phyloP scores from a whole-genome alignment of 2,888 invertebrate species.

The Erebia epiphron region DNA sequence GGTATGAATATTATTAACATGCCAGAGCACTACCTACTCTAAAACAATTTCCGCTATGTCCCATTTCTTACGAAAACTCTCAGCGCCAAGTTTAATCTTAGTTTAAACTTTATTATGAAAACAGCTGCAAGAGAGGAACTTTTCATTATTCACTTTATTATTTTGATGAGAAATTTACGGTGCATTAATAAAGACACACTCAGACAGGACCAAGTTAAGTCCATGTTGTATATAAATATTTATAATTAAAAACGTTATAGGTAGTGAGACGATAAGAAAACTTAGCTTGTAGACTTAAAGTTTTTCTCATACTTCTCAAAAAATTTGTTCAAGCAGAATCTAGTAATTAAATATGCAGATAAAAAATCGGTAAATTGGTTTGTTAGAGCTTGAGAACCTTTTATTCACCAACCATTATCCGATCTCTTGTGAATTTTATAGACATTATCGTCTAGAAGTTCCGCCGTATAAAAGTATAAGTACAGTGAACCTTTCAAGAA shows the following conservation, averaged over 20 bases:
- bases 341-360: too few species aligned
- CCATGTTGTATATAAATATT: not conserved
- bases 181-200: not conserved
- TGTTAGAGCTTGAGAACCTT: too few species aligned
- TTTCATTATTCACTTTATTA: conserved; percentile 7
- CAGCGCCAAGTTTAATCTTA: conserved; percentile 21
- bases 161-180: conserved; percentile 3
- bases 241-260: too few species aligned
- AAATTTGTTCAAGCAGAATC: too few species aligned
- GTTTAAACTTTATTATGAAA: conserved; percentile 28
- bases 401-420: too few species aligned
- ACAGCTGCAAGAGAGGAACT: conserved; percentile 9
- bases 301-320: too few species aligned
- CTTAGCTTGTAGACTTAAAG: too few species aligned
- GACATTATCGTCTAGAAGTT: not conserved
- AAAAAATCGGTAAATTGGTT: too few species aligned
- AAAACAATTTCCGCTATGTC: conserved; percentile 28
- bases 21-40: conserved; percentile 4
- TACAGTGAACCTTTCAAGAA: not conserved
- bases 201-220: not conserved
- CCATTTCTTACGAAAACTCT: conserved; percentile 20
- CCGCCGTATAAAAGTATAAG: not conserved
- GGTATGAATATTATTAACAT: conserved; percentile 11
- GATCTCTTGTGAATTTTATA: too few species aligned
- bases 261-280: too few species aligned